Base-by-base conservation (phyloP, 2,113 vertebrate genomes). In the Elgaria multicarinata region DNA sequence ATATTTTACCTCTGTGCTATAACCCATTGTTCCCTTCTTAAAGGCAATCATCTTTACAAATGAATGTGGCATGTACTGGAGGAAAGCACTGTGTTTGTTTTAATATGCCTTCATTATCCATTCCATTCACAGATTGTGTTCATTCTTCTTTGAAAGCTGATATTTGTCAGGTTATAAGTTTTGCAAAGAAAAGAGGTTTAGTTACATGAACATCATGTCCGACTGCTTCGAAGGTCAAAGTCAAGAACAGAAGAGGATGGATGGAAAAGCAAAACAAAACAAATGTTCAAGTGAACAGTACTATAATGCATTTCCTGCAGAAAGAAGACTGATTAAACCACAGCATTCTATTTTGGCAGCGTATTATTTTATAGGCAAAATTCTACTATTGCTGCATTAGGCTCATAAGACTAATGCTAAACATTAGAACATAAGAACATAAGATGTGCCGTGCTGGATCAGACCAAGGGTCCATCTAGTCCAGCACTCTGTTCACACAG, bases 211-310 rank as follows among this genome's bases (percentile, higher is more conserved):
- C 44, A 33, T 81, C 87, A 31, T n/a, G 14, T 36, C 79, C 66
- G 58, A 2, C 88, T 90, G 36, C 86, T 83, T 80, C 77, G 93
- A 96, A 96, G 92, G 94, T 92, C 93, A 91, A 92, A 78, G 36
- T 89, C 53, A 89, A 78, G 69, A 93, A 90, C 90, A 91, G 89
- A 92, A 87, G 64, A 67, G 33, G 67, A 66, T 85, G 31, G 0
- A 18, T 78, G 87, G 42, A 46, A 80, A 89, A 83, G 62, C 62
- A 94, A 88, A n/a, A n/a, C n/a, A 83, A 83, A 82, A 92, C 92
- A n/a, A 86, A 79, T 3, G 3, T 87, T 81, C 62, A 87, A 67
- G 84, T 28, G 81, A 76, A 71, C 13, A 71, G 22, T 81, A 8
- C 4, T 33, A 20, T 72, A 82, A 92, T 91, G 55, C 84, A 55